Evolutionary conservation across 2,797 vertebrate genomes (phyloP), one percentile per base, ranked within the genome.

Genomic region (Siniperca scherzeri): DNA sequence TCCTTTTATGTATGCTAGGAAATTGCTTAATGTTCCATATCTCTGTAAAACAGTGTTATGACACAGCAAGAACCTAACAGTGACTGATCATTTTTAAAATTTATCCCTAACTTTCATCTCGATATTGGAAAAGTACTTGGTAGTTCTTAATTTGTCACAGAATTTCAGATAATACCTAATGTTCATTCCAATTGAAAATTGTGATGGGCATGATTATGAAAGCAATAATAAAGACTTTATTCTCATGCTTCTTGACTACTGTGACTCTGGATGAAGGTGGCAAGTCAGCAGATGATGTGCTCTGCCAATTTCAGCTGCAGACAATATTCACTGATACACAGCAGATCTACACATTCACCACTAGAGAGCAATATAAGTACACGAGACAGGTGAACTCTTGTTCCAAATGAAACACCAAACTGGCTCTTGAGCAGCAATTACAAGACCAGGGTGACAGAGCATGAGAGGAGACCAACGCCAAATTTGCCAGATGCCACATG

Each of bases 221-320:
- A 81, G 74, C 82, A 90, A 84, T 84, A 92, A 92, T 87, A 93
- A 93, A 93, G 62, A 68, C 38, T 79, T 68, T 52, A 33, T 80
- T 53, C 33, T 36, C 19, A 53, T 21, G 2, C 7, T 40, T 62
- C 9, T 19, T 44, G 48, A n/a, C n/a, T 70, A 12, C 36, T 67
- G 14, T 60, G 56, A 2, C 5, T 84, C 17, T 67, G 30, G n/a
- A 2, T 70, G 25, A 27, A 65, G n/a, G 36, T 50, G 67, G 16
- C 17, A 22, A 3, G n/a, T 8, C 16, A 1, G 11, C 14, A 21
- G 56, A 25, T 13, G 4, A 42, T 56, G 56, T 5, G 6, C 30
- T 55, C 21, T 72, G 62, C 48, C 7, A 8, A 2, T 8, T 75
- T 30, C 27, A 71, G 38, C 17, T 46, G 19, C 13, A 44, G 40